phyloP scores from a whole-genome alignment of 2,888 invertebrate genomes.

The Caenorhabditis plicata region DNA sequence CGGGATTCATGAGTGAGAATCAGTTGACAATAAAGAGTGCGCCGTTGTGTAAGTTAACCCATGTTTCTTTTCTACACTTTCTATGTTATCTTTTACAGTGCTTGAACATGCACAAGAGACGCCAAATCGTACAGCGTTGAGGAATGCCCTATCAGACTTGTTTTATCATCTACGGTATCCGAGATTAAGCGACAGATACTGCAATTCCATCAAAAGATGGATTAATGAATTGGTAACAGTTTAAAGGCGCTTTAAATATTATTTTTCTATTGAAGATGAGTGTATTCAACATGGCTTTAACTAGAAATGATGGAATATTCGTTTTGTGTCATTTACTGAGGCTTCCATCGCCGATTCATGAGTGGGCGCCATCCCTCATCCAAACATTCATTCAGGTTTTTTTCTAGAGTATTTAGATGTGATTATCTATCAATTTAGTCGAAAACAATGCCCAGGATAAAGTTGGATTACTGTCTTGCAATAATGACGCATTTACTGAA shows the following conservation, averaged over 20 bases:
- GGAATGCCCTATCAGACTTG: conserved; percentile 54
- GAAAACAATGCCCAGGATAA: conserved; percentile 35
- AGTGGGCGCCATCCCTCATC: conserved; percentile 56
- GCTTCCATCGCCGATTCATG: conserved; percentile 50
- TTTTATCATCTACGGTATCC: conserved; percentile 58
- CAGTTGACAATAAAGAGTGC: conserved; percentile 34
- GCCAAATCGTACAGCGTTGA: conserved; percentile 15
- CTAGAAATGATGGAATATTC: conserved; percentile 55
- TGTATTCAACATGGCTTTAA: conserved; percentile 49
- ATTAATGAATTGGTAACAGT: conserved; percentile 51
- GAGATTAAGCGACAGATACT: conserved; percentile 44
- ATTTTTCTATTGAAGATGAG: conserved; percentile 39
- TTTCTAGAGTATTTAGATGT: neutral
- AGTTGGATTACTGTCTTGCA: conserved; percentile 59
- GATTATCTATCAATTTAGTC: conserved; percentile 6
- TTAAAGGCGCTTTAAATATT: neutral
- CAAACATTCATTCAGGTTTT: conserved; percentile 41
- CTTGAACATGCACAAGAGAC: conserved; percentile 11
- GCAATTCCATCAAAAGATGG: conserved; percentile 54
- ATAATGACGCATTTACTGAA: conserved; percentile 52
- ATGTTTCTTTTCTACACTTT: no score
- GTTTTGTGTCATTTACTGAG: conserved; percentile 59
- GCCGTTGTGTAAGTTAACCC: conserved; percentile 43
- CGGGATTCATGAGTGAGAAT: conserved; percentile 52
- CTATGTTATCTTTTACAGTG: conserved; percentile 27